These are phyloP conservation scores for Microchirus variegatus DNA, from an alignment of 2,797 vertebrate species.

Conservation along the genomic window DNA sequence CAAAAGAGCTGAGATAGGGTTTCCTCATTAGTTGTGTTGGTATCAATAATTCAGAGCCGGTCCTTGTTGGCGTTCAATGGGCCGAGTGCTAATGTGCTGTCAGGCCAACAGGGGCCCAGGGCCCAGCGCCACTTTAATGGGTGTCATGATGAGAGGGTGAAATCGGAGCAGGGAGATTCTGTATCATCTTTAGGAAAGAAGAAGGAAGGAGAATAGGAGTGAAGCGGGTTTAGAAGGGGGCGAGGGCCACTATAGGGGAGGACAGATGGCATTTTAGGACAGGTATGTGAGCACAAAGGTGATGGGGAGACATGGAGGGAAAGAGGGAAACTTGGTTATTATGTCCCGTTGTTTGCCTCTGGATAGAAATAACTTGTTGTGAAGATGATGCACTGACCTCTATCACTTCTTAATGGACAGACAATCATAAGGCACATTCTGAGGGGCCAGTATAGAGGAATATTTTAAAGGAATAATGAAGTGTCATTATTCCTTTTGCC, in stretches of 20 bases:
- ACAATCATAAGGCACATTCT: slow-evolving; percentile 3
- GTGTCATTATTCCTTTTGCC: slow-evolving; percentile 17
- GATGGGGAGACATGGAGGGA: slow-evolving; percentile 22
- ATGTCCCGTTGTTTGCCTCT: slow-evolving; percentile 13
- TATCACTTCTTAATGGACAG: slow-evolving; percentile 19
- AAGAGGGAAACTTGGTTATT: slow-evolving; percentile 15
- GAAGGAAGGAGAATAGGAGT: slow-evolving; percentile 22
- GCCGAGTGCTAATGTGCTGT: slow-evolving; percentile 89
- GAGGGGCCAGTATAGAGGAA: neutral
- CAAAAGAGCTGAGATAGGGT: slow-evolving; percentile 73
- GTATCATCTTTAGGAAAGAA: slow-evolving; percentile 72
- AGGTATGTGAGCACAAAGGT: slow-evolving; percentile 46
- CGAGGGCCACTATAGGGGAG: slow-evolving; percentile 27
- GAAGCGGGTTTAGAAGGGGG: slow-evolving; percentile 32
- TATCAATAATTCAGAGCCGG: slow-evolving; percentile 87
- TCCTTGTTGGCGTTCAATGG: slow-evolving; percentile 87
- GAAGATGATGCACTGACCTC: slow-evolving; percentile 21
- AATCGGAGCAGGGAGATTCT: slow-evolving; percentile 82
- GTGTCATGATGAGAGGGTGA: slow-evolving; percentile 90
- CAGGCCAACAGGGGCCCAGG: slow-evolving; percentile 74
- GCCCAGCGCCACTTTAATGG: slow-evolving; percentile 85
- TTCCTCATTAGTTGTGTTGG: slow-evolving; percentile 87
- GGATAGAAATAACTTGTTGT: slow-evolving; percentile 40
- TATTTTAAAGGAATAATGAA: slow-evolving; percentile 26
- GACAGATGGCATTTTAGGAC: slow-evolving; percentile 54